phyloP scores from a whole-genome alignment of 1,140 invertebrate genomes.

The Babylonia areolata region DNA sequence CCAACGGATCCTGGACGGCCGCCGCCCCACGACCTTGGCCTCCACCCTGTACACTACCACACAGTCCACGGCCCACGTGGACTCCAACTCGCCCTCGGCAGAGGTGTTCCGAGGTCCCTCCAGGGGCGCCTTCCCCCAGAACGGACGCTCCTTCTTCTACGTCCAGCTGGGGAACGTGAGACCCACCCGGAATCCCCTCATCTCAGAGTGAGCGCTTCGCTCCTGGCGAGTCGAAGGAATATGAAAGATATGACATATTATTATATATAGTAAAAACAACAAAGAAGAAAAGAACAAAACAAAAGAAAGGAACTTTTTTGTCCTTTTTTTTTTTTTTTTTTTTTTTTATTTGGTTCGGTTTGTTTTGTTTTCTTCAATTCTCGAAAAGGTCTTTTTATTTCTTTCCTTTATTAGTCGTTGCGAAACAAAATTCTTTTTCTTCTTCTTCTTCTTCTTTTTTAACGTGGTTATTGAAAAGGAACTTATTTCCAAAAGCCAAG shows the following conservation, averaged over 20 bases:
- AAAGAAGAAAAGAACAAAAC: not conserved
- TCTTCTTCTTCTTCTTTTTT: too few species aligned
- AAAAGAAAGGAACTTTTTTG: not conserved
- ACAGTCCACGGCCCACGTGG: conserved; percentile 22
- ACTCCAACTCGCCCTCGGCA: conserved; percentile 18
- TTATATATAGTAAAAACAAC: too few species aligned
- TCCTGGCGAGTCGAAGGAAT: not conserved
- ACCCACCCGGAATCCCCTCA: not conserved
- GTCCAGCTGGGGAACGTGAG: not conserved
- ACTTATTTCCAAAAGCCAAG: too few species aligned
- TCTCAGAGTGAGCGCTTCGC: not conserved
- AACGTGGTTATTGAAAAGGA: too few species aligned
- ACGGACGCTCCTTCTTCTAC: conserved; percentile 4
- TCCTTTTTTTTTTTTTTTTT: not conserved
- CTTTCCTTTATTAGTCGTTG: too few species aligned
- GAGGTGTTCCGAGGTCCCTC: conserved; percentile 6
- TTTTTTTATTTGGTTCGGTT: not conserved
- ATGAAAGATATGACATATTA: too few species aligned
- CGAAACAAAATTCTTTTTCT: too few species aligned
- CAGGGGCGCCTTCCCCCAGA: not conserved
- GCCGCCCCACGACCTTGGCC: not conserved
- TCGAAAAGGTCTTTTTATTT: too few species aligned
- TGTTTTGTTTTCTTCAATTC: too few species aligned
- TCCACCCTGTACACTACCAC: conserved; percentile 20
- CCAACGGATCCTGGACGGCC: not conserved